phyloP scores from a whole-genome alignment of 2,113 vertebrate species.

The Percopsis transmontana region DNA sequence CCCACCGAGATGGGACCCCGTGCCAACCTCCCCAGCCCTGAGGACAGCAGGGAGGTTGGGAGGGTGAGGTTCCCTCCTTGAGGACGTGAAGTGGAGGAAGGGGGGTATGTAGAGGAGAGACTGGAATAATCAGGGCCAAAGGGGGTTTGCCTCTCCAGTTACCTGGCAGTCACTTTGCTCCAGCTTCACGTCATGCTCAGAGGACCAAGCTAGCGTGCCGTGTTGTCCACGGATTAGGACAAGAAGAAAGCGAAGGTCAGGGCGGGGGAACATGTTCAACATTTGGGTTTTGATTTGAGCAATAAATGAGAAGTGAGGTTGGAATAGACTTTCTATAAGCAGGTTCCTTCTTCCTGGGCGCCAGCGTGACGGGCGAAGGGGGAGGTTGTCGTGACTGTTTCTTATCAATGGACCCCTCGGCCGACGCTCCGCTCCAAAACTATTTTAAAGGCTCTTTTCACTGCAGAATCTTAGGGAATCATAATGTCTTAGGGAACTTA shows the following conservation, averaged over 20 bases:
- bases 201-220: slow-evolving; percentile 38
- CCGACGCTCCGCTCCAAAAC: background rate
- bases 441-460: slow-evolving; percentile 28
- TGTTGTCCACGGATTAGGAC: slow-evolving; percentile 36
- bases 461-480: background rate
- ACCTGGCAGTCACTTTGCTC: slow-evolving; percentile 56
- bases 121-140: slow-evolving; percentile 75
- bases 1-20: slow-evolving; percentile 23
- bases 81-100: slow-evolving; percentile 7
- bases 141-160: slow-evolving; percentile 61
- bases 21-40: slow-evolving; percentile 26
- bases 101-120: slow-evolving; percentile 33
- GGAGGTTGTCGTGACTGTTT: slow-evolving; percentile 13
- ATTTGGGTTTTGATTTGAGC: slow-evolving; percentile 32
- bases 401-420: slow-evolving; percentile 19
- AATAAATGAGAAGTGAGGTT: slow-evolving; percentile 47
- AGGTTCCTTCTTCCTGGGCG: background rate
- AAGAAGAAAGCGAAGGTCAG: slow-evolving; percentile 17
- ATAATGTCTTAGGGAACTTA: slow-evolving; percentile 42
- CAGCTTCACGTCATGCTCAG: slow-evolving; percentile 56
- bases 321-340: slow-evolving; percentile 33
- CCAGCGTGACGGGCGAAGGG: slow-evolving; percentile 2
- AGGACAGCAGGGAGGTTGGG: slow-evolving; percentile 36
- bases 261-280: slow-evolving; percentile 51
- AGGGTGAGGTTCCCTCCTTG: background rate